Conservation (phyloP, 2,888 invertebrate species). For the Xylocampa areola region DNA sequence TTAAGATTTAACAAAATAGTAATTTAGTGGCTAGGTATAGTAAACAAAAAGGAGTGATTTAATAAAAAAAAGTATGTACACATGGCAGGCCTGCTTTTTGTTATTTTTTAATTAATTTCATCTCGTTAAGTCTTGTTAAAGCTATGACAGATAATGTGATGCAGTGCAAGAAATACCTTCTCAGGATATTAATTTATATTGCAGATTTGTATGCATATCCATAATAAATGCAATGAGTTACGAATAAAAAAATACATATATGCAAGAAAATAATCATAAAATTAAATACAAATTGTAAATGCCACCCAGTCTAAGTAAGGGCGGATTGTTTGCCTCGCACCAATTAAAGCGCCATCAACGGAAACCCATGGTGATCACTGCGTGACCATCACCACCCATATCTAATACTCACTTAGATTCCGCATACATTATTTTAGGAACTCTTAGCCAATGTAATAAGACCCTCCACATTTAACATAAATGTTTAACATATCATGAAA, state of each 20-base stretch:
- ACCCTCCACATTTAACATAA: slow-evolving; percentile 14
- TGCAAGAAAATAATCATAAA: slow-evolving; percentile 8
- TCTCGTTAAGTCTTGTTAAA: too few species aligned
- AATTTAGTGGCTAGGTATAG: too few species aligned
- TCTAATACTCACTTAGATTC: slow-evolving; percentile 76
- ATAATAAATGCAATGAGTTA: neutral
- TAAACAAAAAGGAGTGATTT: too few species aligned
- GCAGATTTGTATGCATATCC: too few species aligned
- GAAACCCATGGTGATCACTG: slow-evolving; percentile 71
- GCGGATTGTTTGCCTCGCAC: slow-evolving; percentile 76
- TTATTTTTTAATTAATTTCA: too few species aligned
- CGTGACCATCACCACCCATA: slow-evolving; percentile 84
- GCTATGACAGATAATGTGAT: too few species aligned
- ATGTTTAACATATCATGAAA: neutral
- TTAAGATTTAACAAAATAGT: too few species aligned
- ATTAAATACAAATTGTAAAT: slow-evolving; percentile 41
- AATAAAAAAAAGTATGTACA: too few species aligned
- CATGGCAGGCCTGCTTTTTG: too few species aligned
- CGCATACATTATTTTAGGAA: slow-evolving; percentile 68
- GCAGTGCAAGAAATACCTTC: too few species aligned
- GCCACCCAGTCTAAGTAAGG: slow-evolving; percentile 56
- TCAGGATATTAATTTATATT: too few species aligned
- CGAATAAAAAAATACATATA: neutral
- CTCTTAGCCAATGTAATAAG: slow-evolving; percentile 51
- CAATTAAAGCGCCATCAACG: slow-evolving; percentile 83